Evolutionary conservation across 2,888 invertebrate genomes (phyloP).

Genomic region (Sinohyriopsis cumingii): DNA sequence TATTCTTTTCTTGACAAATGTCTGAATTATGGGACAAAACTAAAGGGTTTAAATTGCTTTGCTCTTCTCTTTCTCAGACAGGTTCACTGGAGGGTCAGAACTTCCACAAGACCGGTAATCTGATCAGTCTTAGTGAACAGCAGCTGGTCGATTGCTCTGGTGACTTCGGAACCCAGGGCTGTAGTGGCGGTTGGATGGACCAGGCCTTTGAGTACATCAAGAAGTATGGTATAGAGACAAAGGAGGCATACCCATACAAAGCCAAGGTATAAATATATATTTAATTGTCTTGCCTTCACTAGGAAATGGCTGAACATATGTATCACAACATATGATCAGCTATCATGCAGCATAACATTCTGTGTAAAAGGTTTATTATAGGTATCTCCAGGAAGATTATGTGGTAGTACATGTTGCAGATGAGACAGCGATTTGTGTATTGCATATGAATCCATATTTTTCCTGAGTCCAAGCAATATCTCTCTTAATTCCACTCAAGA

Average conservation of each 20-base stretch:
- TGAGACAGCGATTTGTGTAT: not conserved
- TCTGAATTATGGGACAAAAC: too few relatives aligned
- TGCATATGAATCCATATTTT: too few relatives aligned
- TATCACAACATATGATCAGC: too few relatives aligned
- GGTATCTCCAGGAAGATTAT: too few relatives aligned
- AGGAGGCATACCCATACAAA: slow-evolving; percentile 66
- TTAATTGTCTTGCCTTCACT: not conserved
- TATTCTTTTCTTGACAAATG: too few relatives aligned
- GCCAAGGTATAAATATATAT: slow-evolving; percentile 48
- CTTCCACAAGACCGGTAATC: slow-evolving; percentile 75
- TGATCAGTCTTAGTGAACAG: slow-evolving; percentile 74
- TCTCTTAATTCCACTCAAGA: too few relatives aligned
- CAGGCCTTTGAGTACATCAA: slow-evolving; percentile 74
- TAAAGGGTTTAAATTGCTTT: too few relatives aligned
- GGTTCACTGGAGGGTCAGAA: slow-evolving; percentile 74
- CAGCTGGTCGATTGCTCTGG: slow-evolving; percentile 73
- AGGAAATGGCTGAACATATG: not conserved
- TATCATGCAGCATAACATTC: too few relatives aligned
- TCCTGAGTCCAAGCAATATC: too few relatives aligned
- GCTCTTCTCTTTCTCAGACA: slow-evolving; percentile 77
- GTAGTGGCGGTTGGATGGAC: slow-evolving; percentile 74
- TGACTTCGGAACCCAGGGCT: slow-evolving; percentile 72
- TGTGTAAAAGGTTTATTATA: too few relatives aligned
- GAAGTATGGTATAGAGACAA: slow-evolving; percentile 75
- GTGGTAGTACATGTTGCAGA: not conserved